Evolutionary conservation across 2,113 vertebrate genomes (phyloP).

Genomic region (Syrmaticus mikado): DNA sequence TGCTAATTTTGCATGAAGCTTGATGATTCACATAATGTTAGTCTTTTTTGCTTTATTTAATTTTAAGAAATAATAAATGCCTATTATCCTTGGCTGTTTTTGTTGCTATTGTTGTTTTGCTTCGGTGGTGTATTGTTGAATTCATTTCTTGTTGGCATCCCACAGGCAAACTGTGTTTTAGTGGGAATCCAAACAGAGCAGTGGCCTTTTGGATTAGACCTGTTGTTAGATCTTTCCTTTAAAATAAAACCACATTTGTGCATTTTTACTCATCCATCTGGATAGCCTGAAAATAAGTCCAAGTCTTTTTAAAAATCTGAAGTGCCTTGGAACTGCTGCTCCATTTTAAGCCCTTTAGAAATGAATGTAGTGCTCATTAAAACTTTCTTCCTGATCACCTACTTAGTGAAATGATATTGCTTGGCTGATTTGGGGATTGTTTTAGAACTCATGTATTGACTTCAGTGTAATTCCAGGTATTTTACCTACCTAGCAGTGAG

Average conservation of each 20-base stretch:
- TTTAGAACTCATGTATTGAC: neutral
- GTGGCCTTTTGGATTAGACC: neutral
- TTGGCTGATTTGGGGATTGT: neutral
- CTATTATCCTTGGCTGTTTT: neutral
- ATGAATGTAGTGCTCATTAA: neutral
- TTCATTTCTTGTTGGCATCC: neutral
- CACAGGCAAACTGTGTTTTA: neutral
- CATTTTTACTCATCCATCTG: neutral
- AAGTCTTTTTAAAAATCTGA: neutral
- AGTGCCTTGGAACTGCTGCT: neutral
- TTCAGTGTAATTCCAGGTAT: neutral
- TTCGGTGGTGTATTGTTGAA: neutral
- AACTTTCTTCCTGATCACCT: neutral
- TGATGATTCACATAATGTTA: neutral
- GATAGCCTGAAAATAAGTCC: neutral
- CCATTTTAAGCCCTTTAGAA: neutral
- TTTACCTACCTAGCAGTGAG: neutral
- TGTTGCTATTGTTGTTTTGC: neutral
- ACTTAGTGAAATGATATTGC: neutral
- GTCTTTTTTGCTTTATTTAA: neutral
- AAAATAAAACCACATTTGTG: neutral
- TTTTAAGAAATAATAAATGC: neutral
- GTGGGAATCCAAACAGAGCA: accelerated
- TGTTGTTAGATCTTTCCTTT: neutral
- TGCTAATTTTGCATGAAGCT: neutral